phyloP scores from a whole-genome alignment of 2,113 vertebrate species.

The Castor canadensis region DNA sequence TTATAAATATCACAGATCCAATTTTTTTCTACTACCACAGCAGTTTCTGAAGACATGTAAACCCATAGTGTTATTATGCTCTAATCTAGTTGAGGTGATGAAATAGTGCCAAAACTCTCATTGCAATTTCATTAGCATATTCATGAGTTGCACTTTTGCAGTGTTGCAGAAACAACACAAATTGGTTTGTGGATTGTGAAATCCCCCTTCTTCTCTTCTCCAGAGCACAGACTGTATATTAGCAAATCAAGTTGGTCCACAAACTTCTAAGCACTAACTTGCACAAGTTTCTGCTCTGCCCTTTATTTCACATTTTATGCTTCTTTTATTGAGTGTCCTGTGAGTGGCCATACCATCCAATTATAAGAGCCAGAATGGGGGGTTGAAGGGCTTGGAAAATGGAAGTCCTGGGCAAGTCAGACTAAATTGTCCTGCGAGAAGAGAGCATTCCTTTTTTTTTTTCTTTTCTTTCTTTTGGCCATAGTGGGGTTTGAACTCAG shows the following conservation, averaged over 20 bases:
- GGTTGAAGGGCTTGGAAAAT: background rate
- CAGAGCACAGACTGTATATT: slow-evolving; percentile 77
- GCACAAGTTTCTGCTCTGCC: background rate
- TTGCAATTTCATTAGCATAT: slow-evolving; percentile 89
- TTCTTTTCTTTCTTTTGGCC: background rate
- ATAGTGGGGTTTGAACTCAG: no score
- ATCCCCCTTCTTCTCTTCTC: slow-evolving; percentile 82
- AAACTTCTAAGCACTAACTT: slow-evolving; percentile 64
- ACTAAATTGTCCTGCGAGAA: background rate
- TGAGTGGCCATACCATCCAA: background rate
- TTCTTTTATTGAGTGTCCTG: background rate
- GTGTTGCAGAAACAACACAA: slow-evolving; percentile 90
- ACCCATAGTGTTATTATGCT: slow-evolving; percentile 80
- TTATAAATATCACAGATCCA: slow-evolving; percentile 78
- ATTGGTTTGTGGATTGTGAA: slow-evolving; percentile 88
- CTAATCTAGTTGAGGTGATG: slow-evolving; percentile 85
- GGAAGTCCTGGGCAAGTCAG: slow-evolving; percentile 14
- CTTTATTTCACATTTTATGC: slow-evolving; percentile 43
- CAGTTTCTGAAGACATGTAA: slow-evolving; percentile 81
- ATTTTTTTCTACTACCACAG: slow-evolving; percentile 60
- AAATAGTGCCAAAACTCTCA: slow-evolving; percentile 86
- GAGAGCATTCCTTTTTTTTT: background rate
- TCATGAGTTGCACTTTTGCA: slow-evolving; percentile 88
- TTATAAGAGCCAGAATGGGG: background rate
- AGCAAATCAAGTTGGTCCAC: slow-evolving; percentile 61